Evolutionary conservation across 2,888 invertebrate genomes (phyloP).

Genomic region (Papilio gigon): DNA sequence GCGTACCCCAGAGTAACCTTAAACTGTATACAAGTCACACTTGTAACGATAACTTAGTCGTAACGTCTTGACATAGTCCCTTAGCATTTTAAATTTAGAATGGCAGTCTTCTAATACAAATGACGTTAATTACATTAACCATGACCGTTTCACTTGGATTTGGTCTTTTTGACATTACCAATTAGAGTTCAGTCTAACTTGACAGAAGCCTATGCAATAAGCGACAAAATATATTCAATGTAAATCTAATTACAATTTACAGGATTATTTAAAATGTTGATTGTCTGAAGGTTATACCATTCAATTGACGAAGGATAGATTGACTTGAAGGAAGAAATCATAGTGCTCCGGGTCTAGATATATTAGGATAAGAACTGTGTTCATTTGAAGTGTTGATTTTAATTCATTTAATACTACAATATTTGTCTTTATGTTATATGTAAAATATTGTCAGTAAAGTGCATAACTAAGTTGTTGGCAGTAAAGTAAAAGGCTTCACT

Average conservation of each 20-base stretch:
- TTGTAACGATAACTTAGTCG: too few relatives aligned
- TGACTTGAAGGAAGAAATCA: background rate
- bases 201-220: slow-evolving; percentile 5
- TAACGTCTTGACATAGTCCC: too few relatives aligned
- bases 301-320: background rate
- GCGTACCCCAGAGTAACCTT: background rate
- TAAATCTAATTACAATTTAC: slow-evolving; percentile 2
- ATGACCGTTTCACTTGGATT: background rate
- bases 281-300: background rate
- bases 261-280: background rate
- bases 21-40: too few relatives aligned
- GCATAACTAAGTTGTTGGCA: background rate
- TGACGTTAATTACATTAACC: background rate
- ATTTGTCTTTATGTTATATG: background rate
- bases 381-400: too few relatives aligned
- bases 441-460: background rate
- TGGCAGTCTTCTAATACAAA: background rate
- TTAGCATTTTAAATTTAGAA: too few relatives aligned
- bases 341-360: background rate
- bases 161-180: background rate
- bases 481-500: slow-evolving; percentile 4
- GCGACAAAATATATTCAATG: background rate
- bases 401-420: background rate
- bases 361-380: background rate
- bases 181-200: background rate